Conservation (phyloP, 2,888 invertebrate species). For the Andricus curvator region DNA sequence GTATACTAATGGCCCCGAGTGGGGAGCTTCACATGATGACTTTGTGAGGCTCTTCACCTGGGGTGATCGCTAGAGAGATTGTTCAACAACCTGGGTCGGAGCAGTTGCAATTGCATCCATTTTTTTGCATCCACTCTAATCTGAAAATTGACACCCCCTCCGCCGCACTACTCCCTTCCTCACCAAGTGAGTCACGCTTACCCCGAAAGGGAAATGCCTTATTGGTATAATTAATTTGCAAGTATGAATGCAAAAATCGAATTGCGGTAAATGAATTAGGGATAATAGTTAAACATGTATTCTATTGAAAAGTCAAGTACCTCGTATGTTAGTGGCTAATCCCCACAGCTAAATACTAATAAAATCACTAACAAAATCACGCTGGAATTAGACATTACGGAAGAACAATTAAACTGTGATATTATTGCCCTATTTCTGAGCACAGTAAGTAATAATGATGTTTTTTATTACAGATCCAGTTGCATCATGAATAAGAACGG, state of each 20-base stretch:
- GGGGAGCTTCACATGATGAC: no score
- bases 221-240: neutral
- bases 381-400: neutral
- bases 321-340: constrained; percentile 7
- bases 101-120: no score
- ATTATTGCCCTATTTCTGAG: constrained; percentile 20
- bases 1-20: no score
- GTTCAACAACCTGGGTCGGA: no score
- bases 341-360: neutral
- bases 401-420: constrained; percentile 33
- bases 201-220: no score
- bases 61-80: no score
- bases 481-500: constrained; percentile 22
- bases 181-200: no score
- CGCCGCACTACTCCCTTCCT: no score
- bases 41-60: no score
- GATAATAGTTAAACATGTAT: neutral
- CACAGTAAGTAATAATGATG: neutral
- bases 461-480: neutral
- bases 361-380: neutral
- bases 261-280: neutral
- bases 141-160: no score
- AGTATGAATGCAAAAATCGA: neutral
- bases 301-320: neutral
- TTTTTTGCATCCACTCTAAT: no score